Evolutionary conservation across 2,113 vertebrate species (phyloP).

Genomic region (Larimichthys crocea): DNA sequence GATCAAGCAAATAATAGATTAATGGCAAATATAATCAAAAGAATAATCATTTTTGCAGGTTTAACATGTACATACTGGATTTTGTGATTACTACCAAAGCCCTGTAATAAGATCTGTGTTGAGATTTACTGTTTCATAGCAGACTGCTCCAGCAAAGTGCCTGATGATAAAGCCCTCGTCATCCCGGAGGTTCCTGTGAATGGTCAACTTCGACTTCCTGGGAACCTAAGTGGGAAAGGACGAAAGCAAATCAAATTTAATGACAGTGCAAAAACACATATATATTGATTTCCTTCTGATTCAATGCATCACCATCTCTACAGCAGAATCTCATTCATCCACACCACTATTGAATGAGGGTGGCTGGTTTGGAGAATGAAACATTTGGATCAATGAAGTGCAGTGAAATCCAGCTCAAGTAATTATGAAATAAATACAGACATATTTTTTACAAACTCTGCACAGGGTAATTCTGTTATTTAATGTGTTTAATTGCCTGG

Average conservation of each 20-base stretch:
- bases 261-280: conserved; percentile 29
- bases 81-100: neutral
- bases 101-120: neutral
- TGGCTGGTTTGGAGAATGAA: neutral
- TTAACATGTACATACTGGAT: neutral
- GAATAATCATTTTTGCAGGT: neutral
- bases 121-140: conserved; percentile 95
- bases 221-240: conserved; percentile 87
- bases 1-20: too few relatives aligned
- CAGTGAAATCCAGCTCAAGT: neutral
- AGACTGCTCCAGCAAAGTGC: conserved; percentile 98
- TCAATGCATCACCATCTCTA: conserved; percentile 15
- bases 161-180: conserved; percentile 97
- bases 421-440: neutral
- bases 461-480: conserved; percentile 4
- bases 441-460: neutral
- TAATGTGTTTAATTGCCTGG: neutral
- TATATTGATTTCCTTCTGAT: conserved; percentile 30
- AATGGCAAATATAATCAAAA: too few relatives aligned
- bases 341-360: conserved; percentile 7
- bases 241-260: conserved; percentile 19
- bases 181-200: conserved; percentile 96
- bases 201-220: conserved; percentile 94
- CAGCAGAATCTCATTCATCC: conserved; percentile 22
- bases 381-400: neutral